Percentiles rank a stretch among this genome's conserved stretches.
These are phyloP conservation scores for Ginglymostoma cirratum DNA, from an alignment of 2,113 vertebrate species.

Conservation along the genomic window DNA sequence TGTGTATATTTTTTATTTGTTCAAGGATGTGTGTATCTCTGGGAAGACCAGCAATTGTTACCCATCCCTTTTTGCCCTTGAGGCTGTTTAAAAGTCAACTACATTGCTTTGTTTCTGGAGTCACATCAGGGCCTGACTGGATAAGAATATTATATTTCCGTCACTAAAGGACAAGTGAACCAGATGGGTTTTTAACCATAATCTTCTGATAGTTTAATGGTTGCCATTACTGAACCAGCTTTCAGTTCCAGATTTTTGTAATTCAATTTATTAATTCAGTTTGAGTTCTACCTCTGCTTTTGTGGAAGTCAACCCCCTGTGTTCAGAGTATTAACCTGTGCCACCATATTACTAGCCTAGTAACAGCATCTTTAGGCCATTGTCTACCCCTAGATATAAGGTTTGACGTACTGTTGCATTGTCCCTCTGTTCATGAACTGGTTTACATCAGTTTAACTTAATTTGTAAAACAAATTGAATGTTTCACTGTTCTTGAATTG, in stretches of 20 bases:
- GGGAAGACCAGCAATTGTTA: not conserved
- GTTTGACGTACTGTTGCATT: not conserved
- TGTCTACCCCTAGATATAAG: not conserved
- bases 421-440: not conserved
- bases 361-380: not conserved
- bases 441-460: not conserved
- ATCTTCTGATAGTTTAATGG: not conserved
- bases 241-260: not conserved
- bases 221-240: not conserved
- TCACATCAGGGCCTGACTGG: not conserved
- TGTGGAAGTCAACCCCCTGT: not conserved
- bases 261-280: not conserved
- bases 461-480: not conserved
- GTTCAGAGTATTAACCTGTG: no score
- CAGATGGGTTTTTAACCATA: not conserved
- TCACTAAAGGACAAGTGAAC: not conserved
- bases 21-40: not conserved
- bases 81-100: not conserved
- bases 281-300: not conserved
- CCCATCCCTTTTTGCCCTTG: not conserved
- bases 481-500: not conserved
- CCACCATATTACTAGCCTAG: not conserved
- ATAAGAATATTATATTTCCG: not conserved
- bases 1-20: no score
- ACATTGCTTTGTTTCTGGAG: not conserved